Base-by-base conservation (phyloP, 2,113 vertebrate genomes). In the Grus americana region DNA sequence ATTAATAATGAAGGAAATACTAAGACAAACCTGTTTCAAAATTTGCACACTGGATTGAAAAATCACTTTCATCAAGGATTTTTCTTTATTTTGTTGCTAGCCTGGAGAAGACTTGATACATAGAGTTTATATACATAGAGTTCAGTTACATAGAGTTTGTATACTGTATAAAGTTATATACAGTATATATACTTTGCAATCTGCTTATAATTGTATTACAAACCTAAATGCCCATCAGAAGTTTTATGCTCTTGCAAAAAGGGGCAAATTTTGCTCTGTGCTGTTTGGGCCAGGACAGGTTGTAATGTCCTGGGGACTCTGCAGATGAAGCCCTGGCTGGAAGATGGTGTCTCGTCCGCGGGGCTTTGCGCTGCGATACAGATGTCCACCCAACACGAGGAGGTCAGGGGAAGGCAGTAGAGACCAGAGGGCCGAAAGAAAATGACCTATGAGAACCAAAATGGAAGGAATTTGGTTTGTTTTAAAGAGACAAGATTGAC, bases 261-360 rank as follows among this genome's bases (percentile, higher is more conserved):
- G 58, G 68, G 40, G 23, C 5, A 29, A 29, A 4, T 68, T 55
- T 71, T 47, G 19, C 40, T 44, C 58, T 7, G 15, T 1, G 14
- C 57, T 22, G 8, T 13, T 32, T 29, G 42, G 44, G 59, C 40
- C 3, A 1, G 66, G 65, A n/a, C 40, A 14, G 34, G 29, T 3
- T 4, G 15, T 15, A 2, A 5, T 27, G 63, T 29, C 42, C 29
- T 1, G 2, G 49, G 49, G 47, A 2, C 4, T 19, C 27, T n/a
- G 75, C 62, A 72, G 84, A 23, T 27, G 71, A 61, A 67, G 72
- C 58, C 76, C 34, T 58, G 1, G 18, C 66, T 62, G 66, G 52
- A 12, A 20, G 38, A 4, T 0, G 1, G 13, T 2, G 24, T 36
- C 68, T 36, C 24, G 0, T 55, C 70, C 34, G 1, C 11, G 4